These are phyloP conservation scores for Sphaerophoria taeniata DNA, from an alignment of 2,888 invertebrate species.

Conservation along the genomic window DNA sequence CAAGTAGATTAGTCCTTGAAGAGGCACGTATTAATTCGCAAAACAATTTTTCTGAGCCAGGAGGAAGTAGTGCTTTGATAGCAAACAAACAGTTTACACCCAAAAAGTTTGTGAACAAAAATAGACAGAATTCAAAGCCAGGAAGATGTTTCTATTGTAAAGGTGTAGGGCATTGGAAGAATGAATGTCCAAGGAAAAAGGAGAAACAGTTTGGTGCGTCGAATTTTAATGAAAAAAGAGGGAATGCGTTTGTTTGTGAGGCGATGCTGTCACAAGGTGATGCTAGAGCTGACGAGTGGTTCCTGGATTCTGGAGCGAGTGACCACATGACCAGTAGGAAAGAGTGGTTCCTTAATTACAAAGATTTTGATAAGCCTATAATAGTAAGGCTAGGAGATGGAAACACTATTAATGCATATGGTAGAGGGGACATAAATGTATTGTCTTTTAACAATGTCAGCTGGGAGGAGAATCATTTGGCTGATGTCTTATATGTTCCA, in stretches of 20 bases:
- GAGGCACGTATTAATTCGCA: conserved; percentile 29
- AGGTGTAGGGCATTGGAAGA: conserved; percentile 10
- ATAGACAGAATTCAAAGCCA: neutral
- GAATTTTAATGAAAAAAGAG: neutral
- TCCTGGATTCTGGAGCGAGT: conserved; percentile 7
- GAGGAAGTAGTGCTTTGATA: conserved; percentile 10
- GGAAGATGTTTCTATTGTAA: neutral
- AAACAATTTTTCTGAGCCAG: conserved; percentile 13
- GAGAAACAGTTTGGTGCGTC: neutral
- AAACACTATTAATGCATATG: neutral
- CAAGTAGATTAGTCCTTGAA: conserved; percentile 19
- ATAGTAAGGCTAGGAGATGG: neutral
- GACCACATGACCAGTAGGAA: conserved; percentile 18
- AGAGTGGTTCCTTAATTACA: conserved; percentile 5
- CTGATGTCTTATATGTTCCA: conserved; percentile 73
- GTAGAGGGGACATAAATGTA: neutral
- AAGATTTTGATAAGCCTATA: neutral
- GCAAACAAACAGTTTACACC: conserved; percentile 23
- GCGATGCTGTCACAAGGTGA: neutral
- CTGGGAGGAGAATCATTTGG: conserved; percentile 69
- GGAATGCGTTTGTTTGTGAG: conserved; percentile 12
- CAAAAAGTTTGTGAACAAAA: conserved; percentile 13
- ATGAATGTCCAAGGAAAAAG: neutral
- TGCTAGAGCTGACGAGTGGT: neutral
- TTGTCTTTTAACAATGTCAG: conserved; percentile 5